phyloP scores from a whole-genome alignment of 2,113 vertebrate genomes.

The Notarius quadriscutis region DNA sequence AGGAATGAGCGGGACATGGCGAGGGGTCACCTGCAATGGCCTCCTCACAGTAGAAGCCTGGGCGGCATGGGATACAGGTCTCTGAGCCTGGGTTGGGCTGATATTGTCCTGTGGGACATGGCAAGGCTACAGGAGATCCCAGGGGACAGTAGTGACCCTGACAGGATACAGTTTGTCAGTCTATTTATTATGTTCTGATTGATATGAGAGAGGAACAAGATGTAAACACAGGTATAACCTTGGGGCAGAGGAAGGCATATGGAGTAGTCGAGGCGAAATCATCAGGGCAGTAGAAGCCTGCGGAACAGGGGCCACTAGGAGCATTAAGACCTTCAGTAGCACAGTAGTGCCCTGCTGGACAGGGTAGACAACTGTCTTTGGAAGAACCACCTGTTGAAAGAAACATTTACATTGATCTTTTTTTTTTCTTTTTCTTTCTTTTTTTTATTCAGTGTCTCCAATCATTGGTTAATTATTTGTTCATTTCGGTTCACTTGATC shows the following conservation, averaged over 20 bases:
- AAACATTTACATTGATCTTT: neutral
- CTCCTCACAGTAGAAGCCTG: conserved; percentile 87
- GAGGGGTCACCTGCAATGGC: conserved; percentile 71
- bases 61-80: conserved; percentile 78
- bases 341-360: conserved; percentile 82
- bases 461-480: neutral
- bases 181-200: neutral
- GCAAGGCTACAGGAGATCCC: conserved; percentile 73
- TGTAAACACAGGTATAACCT: conserved; percentile 66
- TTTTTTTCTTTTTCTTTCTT: neutral
- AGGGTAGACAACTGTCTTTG: conserved; percentile 77
- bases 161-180: conserved; percentile 28
- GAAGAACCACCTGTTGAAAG: conserved; percentile 75
- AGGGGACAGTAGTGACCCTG: conserved; percentile 86
- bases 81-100: conserved; percentile 81
- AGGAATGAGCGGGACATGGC: conserved; percentile 81
- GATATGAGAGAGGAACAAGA: neutral
- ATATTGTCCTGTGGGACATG: conserved; percentile 81
- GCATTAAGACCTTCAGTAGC: conserved; percentile 70
- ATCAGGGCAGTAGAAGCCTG: conserved; percentile 80
- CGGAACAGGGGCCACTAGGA: conserved; percentile 74
- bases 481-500: neutral
- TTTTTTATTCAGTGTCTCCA: neutral
- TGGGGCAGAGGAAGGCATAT: conserved; percentile 78
- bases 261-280: conserved; percentile 77